Percentiles rank a stretch among this genome's conserved stretches.
These are phyloP conservation scores for Phaethon lepturus DNA, from an alignment of 2,113 vertebrate species.

Conservation along the genomic window DNA sequence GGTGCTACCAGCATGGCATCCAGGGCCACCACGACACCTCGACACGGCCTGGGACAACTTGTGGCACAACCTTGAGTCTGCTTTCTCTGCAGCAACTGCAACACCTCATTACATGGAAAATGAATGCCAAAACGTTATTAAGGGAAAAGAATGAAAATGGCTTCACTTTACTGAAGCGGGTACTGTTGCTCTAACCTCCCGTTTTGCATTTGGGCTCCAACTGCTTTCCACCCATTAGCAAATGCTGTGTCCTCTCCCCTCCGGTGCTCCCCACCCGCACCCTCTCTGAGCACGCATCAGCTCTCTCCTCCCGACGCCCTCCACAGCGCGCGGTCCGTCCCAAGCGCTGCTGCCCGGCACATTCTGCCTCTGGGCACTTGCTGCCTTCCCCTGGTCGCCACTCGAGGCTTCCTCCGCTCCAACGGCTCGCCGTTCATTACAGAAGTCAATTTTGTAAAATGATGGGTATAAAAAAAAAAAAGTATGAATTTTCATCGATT, in stretches of 20 bases:
- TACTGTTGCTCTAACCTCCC: background rate
- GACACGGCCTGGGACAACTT: background rate
- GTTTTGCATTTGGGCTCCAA: fast-evolving
- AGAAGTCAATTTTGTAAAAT: background rate
- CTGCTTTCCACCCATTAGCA: background rate
- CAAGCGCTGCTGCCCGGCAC: fast-evolving
- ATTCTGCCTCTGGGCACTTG: background rate
- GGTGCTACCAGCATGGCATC: too few relatives aligned
- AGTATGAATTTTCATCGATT: background rate
- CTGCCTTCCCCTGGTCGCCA: fast-evolving
- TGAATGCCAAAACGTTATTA: too few relatives aligned
- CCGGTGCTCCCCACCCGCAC: fast-evolving
- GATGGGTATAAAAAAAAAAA: background rate
- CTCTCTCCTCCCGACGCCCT: background rate
- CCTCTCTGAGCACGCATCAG: fast-evolving
- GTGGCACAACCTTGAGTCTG: background rate
- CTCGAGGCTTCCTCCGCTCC: fast-evolving
- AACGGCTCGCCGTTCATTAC: fast-evolving
- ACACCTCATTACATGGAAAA: background rate
- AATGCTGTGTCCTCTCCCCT: fast-evolving
- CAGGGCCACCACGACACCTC: background rate
- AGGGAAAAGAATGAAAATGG: background rate
- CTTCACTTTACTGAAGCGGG: background rate
- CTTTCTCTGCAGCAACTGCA: background rate
- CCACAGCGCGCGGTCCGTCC: fast-evolving